These are phyloP conservation scores for Mus pahari DNA, from an alignment of 2,113 vertebrate genomes.

Conservation along the genomic window DNA sequence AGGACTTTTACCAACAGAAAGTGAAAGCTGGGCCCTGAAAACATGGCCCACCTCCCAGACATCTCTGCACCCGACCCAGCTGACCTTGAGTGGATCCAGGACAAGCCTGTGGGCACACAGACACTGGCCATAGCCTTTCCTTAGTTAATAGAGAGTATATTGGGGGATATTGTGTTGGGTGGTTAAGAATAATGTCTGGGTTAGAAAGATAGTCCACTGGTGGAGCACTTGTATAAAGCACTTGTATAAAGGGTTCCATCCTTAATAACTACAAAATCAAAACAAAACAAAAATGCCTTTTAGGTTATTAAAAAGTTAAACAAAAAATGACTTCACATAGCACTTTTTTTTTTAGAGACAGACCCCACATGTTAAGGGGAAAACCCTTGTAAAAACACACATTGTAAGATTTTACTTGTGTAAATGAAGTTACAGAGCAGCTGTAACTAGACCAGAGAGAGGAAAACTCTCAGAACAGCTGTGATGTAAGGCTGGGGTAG, in stretches of 20 bases:
- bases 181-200: not conserved
- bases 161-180: not conserved
- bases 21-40: not conserved
- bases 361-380: not conserved
- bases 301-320: not conserved
- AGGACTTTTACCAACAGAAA: not conserved
- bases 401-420: not conserved
- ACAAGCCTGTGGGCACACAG: not conserved
- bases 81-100: not conserved
- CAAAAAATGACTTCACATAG: not conserved
- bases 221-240: not conserved
- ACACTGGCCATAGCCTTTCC: not conserved
- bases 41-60: not conserved
- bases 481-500: too few species aligned
- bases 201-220: not conserved
- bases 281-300: not conserved
- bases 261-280: not conserved
- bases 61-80: not conserved
- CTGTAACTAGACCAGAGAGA: not conserved
- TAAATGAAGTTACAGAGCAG: not conserved
- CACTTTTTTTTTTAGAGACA: slow-evolving; percentile 2
- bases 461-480: not conserved
- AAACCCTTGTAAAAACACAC: not conserved
- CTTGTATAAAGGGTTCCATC: too few species aligned
- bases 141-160: not conserved